Conservation (phyloP, 2,113 vertebrate genomes). For the Empidonax traillii region DNA sequence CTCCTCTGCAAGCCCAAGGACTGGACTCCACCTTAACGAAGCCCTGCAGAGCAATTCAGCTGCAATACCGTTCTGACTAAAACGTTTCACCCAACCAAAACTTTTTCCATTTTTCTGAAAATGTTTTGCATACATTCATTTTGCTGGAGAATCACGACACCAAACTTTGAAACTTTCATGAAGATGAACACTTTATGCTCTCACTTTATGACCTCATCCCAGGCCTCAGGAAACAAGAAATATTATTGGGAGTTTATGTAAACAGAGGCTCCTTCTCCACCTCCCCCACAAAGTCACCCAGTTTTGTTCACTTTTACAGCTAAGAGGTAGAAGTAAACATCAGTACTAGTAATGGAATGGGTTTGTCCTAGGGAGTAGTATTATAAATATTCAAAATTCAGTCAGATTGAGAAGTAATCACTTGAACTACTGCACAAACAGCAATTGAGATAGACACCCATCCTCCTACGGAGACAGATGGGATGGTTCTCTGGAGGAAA, state of each 20-base stretch:
- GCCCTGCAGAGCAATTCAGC: neutral
- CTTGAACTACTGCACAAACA: neutral
- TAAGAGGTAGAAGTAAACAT: neutral
- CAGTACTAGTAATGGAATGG: neutral
- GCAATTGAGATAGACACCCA: neutral
- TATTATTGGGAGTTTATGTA: neutral
- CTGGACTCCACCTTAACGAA: neutral
- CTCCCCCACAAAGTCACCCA: neutral
- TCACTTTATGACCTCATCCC: neutral
- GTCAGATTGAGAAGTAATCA: neutral
- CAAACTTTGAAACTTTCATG: neutral
- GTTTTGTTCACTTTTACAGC: neutral
- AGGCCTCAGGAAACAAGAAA: neutral
- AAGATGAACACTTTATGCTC: neutral
- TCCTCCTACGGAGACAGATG: neutral
- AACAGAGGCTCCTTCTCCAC: neutral
- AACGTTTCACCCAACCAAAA: neutral
- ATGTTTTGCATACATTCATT: neutral
- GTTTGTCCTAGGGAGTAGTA: neutral
- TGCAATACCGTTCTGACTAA: neutral
- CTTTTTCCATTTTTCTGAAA: neutral
- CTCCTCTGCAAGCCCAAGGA: neutral
- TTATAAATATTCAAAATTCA: neutral
- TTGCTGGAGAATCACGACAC: neutral
- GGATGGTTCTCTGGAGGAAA: neutral